Conservation (phyloP, 2,113 vertebrate genomes). For the Leptobrachium ailaonicum region DNA sequence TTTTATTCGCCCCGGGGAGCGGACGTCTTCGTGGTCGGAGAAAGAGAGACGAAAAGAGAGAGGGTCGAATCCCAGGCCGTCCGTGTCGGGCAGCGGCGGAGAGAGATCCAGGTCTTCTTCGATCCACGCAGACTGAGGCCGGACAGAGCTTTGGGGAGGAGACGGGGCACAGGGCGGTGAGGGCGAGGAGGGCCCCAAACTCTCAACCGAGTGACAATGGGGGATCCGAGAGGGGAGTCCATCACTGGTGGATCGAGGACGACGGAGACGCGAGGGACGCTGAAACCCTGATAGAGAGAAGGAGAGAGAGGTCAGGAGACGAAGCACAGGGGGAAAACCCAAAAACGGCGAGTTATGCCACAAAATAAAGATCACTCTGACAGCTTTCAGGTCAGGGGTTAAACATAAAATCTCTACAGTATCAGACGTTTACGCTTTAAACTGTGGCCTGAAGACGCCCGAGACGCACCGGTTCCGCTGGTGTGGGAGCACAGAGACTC, state of each 20-base stretch:
- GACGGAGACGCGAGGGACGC: constrained; percentile 63
- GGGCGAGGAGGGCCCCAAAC: constrained; percentile 50
- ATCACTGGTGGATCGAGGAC: constrained; percentile 75
- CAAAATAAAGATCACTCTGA: no score
- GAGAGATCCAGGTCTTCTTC: constrained; percentile 73
- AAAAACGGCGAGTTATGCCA: no score
- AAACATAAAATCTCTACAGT: no score
- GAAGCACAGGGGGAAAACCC: no score
- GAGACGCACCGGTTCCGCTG: constrained; percentile 68
- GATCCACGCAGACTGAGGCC: constrained; percentile 71
- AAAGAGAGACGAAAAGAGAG: constrained; percentile 60
- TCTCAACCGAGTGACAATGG: constrained; percentile 58
- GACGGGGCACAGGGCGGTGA: constrained; percentile 56
- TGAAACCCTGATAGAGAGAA: constrained; percentile 53
- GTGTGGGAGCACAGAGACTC: constrained; percentile 77
- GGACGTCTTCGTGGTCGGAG: constrained; percentile 52
- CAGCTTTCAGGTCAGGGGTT: no score
- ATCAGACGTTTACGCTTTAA: no score
- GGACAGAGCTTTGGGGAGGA: constrained; percentile 56
- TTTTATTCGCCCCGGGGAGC: constrained; percentile 13
- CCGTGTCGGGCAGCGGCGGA: constrained; percentile 71
- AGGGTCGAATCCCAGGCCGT: constrained; percentile 66
- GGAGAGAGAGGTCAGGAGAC: background rate
- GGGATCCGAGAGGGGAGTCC: constrained; percentile 57
- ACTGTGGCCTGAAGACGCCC: no score